Percentiles rank a stretch among this genome's conserved stretches.
These are phyloP conservation scores for Oscheius sp. DNA, from an alignment of 2,888 invertebrate genomes.

Conservation along the genomic window DNA sequence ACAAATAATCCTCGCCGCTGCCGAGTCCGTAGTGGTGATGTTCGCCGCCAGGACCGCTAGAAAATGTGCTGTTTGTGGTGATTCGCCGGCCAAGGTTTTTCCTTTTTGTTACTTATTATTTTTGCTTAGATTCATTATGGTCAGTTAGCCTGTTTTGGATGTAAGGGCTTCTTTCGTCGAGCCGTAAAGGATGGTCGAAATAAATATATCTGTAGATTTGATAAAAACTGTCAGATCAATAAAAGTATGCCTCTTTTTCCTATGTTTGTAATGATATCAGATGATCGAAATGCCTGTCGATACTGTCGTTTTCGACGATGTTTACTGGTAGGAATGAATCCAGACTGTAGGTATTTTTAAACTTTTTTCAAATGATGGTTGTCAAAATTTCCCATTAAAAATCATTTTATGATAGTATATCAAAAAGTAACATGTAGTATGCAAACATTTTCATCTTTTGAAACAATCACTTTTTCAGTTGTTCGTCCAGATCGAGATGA, in stretches of 20 bases:
- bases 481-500: constrained; percentile 64
- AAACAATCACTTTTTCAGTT: constrained; percentile 37
- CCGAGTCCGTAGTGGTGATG: constrained; percentile 1
- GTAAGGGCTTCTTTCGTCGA: constrained; percentile 65
- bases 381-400: no score
- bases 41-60: constrained; percentile 13
- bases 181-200: constrained; percentile 67
- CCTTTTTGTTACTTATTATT: neutral
- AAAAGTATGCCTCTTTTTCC: constrained; percentile 49
- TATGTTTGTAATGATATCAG: no score
- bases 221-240: constrained; percentile 60
- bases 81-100: constrained; percentile 60
- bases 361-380: no score
- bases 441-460: neutral
- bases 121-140: constrained; percentile 58
- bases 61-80: constrained; percentile 63
- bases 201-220: constrained; percentile 66
- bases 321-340: constrained; percentile 66
- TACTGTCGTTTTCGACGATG: constrained; percentile 65
- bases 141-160: constrained; percentile 64
- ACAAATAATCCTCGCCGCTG: constrained; percentile 27
- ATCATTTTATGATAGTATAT: no score
- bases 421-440: no score
- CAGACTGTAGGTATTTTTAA: constrained; percentile 57
- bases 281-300: constrained; percentile 62